Conservation (phyloP, 2,113 vertebrate genomes). For the Gymnobelideus leadbeateri region DNA sequence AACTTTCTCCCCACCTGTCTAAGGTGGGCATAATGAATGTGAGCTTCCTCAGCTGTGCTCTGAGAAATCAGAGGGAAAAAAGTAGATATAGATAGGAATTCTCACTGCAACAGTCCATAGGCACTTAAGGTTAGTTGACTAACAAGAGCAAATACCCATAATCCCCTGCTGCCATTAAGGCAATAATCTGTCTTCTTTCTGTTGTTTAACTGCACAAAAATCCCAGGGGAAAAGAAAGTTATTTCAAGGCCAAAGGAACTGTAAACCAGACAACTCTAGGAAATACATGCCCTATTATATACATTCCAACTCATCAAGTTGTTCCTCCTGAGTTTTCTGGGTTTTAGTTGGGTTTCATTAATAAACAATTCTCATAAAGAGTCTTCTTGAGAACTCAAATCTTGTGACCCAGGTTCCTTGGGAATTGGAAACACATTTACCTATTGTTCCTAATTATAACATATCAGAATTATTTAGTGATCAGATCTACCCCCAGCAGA, state of each 20-base stretch:
- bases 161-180: not conserved
- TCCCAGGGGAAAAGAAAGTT: not conserved
- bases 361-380: not conserved
- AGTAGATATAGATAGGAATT: not conserved
- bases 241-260: not conserved
- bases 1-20: not conserved
- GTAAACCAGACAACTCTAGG: not conserved
- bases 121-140: not conserved
- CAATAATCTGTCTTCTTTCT: not conserved
- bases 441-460: not conserved
- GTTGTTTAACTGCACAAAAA: not conserved
- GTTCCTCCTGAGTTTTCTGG: not conserved
- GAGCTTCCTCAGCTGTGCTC: not conserved
- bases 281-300: not conserved
- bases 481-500: not conserved
- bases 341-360: not conserved
- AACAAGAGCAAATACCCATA: not conserved
- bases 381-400: not conserved
- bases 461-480: not conserved
- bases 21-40: not conserved
- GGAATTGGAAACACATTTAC: not conserved
- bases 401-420: not conserved
- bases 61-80: not conserved
- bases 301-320: not conserved
- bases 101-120: not conserved